Conservation (phyloP, 2,113 vertebrate genomes). For the Menura novaehollandiae region DNA sequence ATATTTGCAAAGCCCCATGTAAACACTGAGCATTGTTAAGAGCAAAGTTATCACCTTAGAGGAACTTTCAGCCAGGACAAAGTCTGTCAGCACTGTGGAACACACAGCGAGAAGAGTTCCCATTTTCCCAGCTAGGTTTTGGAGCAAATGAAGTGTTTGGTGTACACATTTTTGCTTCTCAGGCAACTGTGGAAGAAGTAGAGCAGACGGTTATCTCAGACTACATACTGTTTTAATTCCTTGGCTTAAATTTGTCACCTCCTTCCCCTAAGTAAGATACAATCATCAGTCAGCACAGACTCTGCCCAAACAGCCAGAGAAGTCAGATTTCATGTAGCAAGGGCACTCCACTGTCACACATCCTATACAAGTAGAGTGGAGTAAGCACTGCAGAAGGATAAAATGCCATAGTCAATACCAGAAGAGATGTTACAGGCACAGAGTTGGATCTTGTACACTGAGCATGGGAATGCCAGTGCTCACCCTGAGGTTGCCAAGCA, state of each 20-base stretch:
- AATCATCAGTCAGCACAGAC: not conserved
- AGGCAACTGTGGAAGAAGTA: not conserved
- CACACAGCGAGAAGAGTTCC: not conserved
- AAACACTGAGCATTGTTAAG: conserved; percentile 15
- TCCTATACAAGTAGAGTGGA: not conserved
- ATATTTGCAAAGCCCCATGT: conserved; percentile 18
- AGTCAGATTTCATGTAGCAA: not conserved
- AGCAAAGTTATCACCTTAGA: not conserved
- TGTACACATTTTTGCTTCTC: not conserved
- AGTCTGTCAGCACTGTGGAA: not conserved
- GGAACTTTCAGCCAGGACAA: not conserved
- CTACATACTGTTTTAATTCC: not conserved
- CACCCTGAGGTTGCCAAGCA: not conserved
- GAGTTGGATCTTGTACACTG: not conserved
- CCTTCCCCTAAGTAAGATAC: not conserved
- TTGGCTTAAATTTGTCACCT: not conserved
- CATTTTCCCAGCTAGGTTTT: not conserved
- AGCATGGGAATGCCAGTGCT: not conserved
- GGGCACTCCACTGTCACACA: rapidly evolving
- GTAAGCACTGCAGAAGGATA: not conserved
- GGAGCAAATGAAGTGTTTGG: not conserved
- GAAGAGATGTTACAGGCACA: not conserved
- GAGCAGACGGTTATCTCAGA: not conserved
- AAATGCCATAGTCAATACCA: not conserved
- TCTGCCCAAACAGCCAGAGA: not conserved